Evolutionary conservation across 1,140 invertebrate species (phyloP).

Genomic region (Whitmania pigra): DNA sequence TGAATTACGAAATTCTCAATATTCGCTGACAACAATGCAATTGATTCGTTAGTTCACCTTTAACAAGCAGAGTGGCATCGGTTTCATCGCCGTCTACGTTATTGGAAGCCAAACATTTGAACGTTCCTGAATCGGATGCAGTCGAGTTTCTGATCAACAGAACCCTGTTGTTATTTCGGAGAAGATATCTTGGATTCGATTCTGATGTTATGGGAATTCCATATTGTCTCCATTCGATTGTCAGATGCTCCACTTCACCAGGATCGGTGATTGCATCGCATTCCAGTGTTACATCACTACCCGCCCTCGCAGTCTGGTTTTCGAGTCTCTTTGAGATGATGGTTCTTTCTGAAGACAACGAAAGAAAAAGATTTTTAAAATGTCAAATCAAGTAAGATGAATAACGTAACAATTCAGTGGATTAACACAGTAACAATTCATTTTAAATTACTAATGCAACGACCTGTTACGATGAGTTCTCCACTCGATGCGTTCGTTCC

Average conservation of each 20-base stretch:
- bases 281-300: conserved; percentile 22
- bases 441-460: neutral
- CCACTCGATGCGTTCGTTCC: conserved; percentile 63
- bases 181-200: conserved; percentile 18
- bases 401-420: too few relatives aligned
- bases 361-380: neutral
- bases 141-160: conserved; percentile 82
- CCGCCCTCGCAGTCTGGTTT: conserved; percentile 21
- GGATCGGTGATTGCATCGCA: conserved; percentile 28
- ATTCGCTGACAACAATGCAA: neutral
- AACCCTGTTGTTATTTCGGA: conserved; percentile 62
- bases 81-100: conserved; percentile 69
- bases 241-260: conserved; percentile 40
- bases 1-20: neutral
- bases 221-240: conserved; percentile 76
- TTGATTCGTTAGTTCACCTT: conserved; percentile 47
- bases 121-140: conserved; percentile 81
- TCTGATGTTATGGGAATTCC: conserved; percentile 74
- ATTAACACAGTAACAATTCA: too few relatives aligned
- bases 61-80: conserved; percentile 75
- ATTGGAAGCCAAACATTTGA: conserved; percentile 87
- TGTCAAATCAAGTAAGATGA: too few relatives aligned
- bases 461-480: conserved; percentile 27
- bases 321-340: conserved; percentile 5
- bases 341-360: conserved; percentile 14